These are phyloP conservation scores for Machimus rusticus DNA, from an alignment of 2,888 invertebrate genomes.

Conservation along the genomic window DNA sequence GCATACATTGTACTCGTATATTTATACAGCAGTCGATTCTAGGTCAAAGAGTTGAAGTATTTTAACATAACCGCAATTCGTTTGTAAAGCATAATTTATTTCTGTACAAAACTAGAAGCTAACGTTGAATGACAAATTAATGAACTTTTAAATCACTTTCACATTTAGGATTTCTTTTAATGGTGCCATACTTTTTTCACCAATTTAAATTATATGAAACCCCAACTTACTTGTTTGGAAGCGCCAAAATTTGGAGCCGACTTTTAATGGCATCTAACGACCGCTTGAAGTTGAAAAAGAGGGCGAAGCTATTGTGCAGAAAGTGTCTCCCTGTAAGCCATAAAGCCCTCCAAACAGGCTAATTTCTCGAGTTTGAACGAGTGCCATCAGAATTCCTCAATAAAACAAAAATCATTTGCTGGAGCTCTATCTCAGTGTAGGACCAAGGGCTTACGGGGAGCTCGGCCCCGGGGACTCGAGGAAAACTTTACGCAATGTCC, in stretches of 20 bases:
- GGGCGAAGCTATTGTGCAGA: neutral
- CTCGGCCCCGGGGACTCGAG: neutral
- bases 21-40: no score
- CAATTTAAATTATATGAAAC: neutral
- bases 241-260: neutral
- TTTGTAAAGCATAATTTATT: no score
- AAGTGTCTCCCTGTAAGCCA: neutral
- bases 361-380: neutral
- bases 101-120: no score
- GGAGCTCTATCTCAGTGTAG: neutral
- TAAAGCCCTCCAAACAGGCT: neutral
- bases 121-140: no score
- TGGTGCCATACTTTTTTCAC: neutral
- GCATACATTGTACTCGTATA: no score
- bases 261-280: neutral
- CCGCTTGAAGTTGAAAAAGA: neutral
- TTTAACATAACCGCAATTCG: no score
- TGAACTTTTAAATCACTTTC: no score
- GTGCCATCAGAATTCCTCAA: neutral
- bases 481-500: constrained; percentile 12
- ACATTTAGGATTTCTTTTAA: neutral
- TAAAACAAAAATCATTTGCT: neutral
- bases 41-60: no score
- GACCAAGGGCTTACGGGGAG: neutral
- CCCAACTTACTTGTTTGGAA: neutral